Conservation (phyloP, 1,140 invertebrate genomes). For the Hirudo medicinalis region DNA sequence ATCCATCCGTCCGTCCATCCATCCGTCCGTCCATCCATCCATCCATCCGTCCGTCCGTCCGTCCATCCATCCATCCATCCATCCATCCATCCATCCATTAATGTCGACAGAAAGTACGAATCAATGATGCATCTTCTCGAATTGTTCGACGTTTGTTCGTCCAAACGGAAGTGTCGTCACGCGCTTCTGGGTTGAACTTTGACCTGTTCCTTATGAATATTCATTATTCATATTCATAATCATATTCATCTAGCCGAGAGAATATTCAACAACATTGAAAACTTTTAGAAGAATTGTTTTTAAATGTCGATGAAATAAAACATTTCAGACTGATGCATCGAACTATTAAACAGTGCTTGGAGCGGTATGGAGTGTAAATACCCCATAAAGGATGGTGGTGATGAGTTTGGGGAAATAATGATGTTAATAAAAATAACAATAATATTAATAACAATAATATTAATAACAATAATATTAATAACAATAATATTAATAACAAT, state of each 20-base stretch:
- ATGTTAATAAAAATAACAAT: background rate
- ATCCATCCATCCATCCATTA: background rate
- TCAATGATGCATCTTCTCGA: background rate
- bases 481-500: too few species aligned
- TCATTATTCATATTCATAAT: too few species aligned
- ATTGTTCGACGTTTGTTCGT: too few species aligned
- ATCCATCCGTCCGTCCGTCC: background rate
- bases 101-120: background rate
- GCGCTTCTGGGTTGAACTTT: too few species aligned
- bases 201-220: too few species aligned
- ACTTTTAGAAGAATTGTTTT: background rate
- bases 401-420: background rate
- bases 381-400: background rate
- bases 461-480: too few species aligned
- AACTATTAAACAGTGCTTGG: too few species aligned
- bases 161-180: too few species aligned
- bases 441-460: too few species aligned
- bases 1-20: background rate
- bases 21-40: background rate
- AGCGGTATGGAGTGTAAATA: background rate
- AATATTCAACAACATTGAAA: background rate
- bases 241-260: too few species aligned
- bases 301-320: too few species aligned
- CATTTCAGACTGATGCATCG: too few species aligned
- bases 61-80: background rate